Evolutionary conservation across 2,888 invertebrate genomes (phyloP).

Genomic region (Andrena haemorrhoa): DNA sequence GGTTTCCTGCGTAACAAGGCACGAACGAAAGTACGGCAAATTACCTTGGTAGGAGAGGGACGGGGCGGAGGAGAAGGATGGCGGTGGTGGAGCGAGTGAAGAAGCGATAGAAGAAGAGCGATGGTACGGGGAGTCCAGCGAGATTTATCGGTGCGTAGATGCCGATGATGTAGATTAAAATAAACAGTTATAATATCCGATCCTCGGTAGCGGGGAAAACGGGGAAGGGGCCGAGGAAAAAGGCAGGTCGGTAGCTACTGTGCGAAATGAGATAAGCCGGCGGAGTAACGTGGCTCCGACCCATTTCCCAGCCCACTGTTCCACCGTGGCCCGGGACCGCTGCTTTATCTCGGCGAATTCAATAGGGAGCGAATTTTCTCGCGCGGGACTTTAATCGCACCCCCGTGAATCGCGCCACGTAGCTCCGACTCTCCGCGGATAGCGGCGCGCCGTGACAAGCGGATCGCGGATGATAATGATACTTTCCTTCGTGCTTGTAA

Average conservation of each 20-base stretch:
- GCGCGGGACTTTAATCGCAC: constrained; percentile 30
- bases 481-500: constrained; percentile 20
- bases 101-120: constrained; percentile 44
- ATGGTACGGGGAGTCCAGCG: constrained; percentile 54
- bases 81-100: not conserved
- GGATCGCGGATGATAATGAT: constrained; percentile 35
- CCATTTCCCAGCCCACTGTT: constrained; percentile 56
- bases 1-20: constrained; percentile 55
- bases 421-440: not conserved
- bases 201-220: constrained; percentile 39
- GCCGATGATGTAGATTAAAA: constrained; percentile 72
- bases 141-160: constrained; percentile 70
- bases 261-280: constrained; percentile 54
- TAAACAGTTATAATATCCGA: constrained; percentile 72
- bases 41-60: constrained; percentile 20
- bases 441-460: constrained; percentile 24
- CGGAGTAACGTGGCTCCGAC: constrained; percentile 57
- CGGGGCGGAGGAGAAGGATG: not conserved
- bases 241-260: constrained; percentile 35
- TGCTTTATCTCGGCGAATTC: constrained; percentile 51
- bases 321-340: constrained; percentile 25
- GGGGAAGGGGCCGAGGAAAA: constrained; percentile 27
- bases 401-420: not conserved
- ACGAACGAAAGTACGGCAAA: constrained; percentile 60
- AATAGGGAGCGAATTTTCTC: constrained; percentile 44